phyloP scores from a whole-genome alignment of 2,888 invertebrate species.

The Ormyrus pomaceus region DNA sequence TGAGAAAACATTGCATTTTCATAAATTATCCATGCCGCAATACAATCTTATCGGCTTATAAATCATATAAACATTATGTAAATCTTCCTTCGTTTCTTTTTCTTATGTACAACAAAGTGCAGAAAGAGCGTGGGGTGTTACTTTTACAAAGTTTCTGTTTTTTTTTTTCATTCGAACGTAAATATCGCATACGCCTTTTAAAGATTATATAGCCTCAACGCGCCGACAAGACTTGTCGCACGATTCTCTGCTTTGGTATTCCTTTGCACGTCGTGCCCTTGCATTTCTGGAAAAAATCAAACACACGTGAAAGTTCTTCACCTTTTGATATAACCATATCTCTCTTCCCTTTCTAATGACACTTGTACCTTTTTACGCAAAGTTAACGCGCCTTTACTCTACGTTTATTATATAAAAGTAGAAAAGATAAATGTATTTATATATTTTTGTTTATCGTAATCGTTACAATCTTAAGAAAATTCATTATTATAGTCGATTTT shows the following conservation, averaged over 20 bases:
- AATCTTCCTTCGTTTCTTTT: conserved; percentile 17
- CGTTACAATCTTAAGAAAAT: conserved; percentile 30
- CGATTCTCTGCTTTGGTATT: conserved; percentile 74
- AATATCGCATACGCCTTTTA: conserved; percentile 40
- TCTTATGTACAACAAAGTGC: conserved; percentile 34
- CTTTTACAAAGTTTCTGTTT: conserved; percentile 17
- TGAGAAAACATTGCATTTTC: conserved; percentile 9
- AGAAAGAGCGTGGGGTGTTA: conserved; percentile 28
- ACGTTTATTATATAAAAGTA: conserved; percentile 53
- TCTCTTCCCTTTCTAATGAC: conserved; percentile 14
- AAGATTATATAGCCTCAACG: conserved; percentile 66
- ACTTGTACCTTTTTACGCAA: conserved; percentile 16
- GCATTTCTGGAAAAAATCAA: conserved; percentile 74
- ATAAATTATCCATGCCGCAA: conserved; percentile 23
- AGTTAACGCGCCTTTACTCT: conserved; percentile 39
- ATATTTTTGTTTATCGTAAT: conserved; percentile 29
- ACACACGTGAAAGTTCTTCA: conserved; percentile 47
- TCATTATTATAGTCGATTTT: conserved; percentile 23
- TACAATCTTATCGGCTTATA: conserved; percentile 12
- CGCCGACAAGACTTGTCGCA: conserved; percentile 72
- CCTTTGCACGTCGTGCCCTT: conserved; percentile 72
- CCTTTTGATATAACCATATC: conserved; percentile 5
- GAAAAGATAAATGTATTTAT: conserved; percentile 52
- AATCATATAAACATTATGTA: conserved; percentile 26
- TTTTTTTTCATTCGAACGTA: conserved; percentile 29